Evolutionary conservation across 64 coral and sea anemone species (phyloP), one percentile per base, ranked within the genome.

Genomic region (Stylophora pistillata): DNA sequence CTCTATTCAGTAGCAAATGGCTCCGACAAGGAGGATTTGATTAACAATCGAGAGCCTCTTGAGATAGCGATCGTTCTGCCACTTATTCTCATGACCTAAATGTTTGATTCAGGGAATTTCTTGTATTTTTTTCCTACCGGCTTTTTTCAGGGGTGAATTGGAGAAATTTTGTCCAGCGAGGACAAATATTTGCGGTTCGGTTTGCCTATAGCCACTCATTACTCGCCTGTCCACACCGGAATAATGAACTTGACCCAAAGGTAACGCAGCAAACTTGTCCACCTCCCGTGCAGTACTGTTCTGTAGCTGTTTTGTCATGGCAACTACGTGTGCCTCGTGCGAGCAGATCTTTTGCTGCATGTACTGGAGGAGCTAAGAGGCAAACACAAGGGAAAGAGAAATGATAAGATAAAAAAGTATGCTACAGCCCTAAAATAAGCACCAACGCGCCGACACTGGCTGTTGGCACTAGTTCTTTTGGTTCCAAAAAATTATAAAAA

Each of bases 261-360:
- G 95, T 0, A 96, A 41, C 0, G 76, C 34, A 15, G 95, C 77
- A 84, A 96, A 96, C 23, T 58, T 78, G 61, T 96, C 87, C 73
- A 96, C 94, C 27, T 96, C 91, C 1, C 56, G 81, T 21, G 56
- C 53, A 17, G 89, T 91, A 21, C 86, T 30, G 83, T 96, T 62
- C 15, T 83, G 66, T 55, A 96, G 53, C 58, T 88, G 81, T 33
- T 85, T 88, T 82, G 94, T 88, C 76, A 96, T 89, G 13, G 82
- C 94, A 78, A 81, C 88, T 28, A 96, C 83, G 53, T 93, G 80
- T n/a, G 82, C 91, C 34, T 87, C 71, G 16, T 92, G 94, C 27
- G 91, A 79, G 72, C 90, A 93, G n/a, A 96, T 88, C 30, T 87
- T 96, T 31, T 74, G 73, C 68, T 93, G 94, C 33, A 96, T 87